Evolutionary conservation across 2,888 invertebrate genomes (phyloP).

Genomic region (Litoditis marina): DNA sequence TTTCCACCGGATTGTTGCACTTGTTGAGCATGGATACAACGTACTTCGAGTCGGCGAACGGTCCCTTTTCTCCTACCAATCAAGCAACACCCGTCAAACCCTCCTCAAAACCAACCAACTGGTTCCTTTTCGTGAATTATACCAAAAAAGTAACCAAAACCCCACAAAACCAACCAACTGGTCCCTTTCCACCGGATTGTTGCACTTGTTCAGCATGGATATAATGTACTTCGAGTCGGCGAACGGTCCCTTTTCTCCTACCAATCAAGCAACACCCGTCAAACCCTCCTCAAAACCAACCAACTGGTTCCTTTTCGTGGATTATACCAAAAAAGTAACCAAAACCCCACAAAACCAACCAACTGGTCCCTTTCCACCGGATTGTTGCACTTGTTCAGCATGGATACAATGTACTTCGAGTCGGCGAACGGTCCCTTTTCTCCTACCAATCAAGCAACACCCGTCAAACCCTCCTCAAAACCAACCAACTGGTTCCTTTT

Average conservation of each 20-base stretch:
- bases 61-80: conserved; percentile 95
- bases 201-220: conserved; percentile 88
- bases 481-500: too few species aligned
- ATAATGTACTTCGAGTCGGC: conserved; percentile 93
- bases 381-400: conserved; percentile 88
- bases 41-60: conserved; percentile 92
- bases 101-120: too few species aligned
- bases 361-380: conserved; percentile 76
- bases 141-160: too few species aligned
- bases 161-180: conserved; percentile 45
- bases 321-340: too few species aligned
- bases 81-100: too few species aligned
- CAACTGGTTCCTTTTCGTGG: too few species aligned
- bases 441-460: too few species aligned
- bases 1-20: conserved; percentile 79
- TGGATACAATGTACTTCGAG: conserved; percentile 88
- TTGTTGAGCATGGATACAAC: conserved; percentile 91
- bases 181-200: conserved; percentile 82
- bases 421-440: conserved; percentile 96
- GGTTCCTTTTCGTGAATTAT: too few species aligned
- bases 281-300: too few species aligned
- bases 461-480: too few species aligned
- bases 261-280: too few species aligned
- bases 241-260: conserved; percentile 94
- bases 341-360: conserved; percentile 37